Evolutionary conservation across 2,888 invertebrate genomes (phyloP).

Genomic region (Andrena praecox): DNA sequence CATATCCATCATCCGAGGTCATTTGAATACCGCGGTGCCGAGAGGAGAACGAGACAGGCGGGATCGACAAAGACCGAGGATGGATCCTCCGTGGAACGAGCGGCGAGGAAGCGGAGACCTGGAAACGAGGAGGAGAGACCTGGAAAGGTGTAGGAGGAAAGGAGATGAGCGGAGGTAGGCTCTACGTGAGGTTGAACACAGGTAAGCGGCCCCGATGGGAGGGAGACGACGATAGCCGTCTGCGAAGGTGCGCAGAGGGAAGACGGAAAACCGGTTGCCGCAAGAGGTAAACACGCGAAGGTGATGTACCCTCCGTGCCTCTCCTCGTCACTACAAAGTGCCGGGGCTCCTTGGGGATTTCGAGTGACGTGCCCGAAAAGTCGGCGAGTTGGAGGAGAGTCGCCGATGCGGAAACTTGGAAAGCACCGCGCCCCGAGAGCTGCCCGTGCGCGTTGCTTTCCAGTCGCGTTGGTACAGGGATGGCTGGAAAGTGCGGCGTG

Average conservation of each 20-base stretch:
- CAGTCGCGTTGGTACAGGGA: not conserved
- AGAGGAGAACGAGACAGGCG: conserved; percentile 57
- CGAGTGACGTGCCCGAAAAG: conserved; percentile 74
- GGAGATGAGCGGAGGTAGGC: conserved; percentile 23
- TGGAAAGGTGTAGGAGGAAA: conserved; percentile 38
- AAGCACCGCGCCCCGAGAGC: conserved; percentile 24
- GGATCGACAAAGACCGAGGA: conserved; percentile 38
- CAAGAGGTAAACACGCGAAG: conserved; percentile 83
- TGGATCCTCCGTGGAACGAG: conserved; percentile 20
- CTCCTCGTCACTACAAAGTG: conserved; percentile 72
- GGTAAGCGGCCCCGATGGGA: conserved; percentile 46
- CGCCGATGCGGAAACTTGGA: conserved; percentile 36
- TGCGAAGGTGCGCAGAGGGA: conserved; percentile 52
- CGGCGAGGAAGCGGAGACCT: conserved; percentile 39
- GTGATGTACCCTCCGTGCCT: conserved; percentile 80
- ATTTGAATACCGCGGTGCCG: conserved; percentile 75
- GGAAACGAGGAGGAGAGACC: conserved; percentile 39
- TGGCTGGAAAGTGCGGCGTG: too few relatives aligned
- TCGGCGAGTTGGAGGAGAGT: conserved; percentile 50
- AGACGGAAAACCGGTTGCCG: conserved; percentile 79
- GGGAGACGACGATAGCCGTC: conserved; percentile 34
- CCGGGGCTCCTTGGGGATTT: conserved; percentile 67
- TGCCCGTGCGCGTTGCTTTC: conserved; percentile 1
- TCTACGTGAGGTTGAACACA: conserved; percentile 49
- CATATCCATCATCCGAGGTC: conserved; percentile 77